Percentiles rank a stretch among this genome's conserved stretches.
These are phyloP conservation scores for Mormyrus lacerda DNA, from an alignment of 2,113 vertebrate species.

Conservation along the genomic window DNA sequence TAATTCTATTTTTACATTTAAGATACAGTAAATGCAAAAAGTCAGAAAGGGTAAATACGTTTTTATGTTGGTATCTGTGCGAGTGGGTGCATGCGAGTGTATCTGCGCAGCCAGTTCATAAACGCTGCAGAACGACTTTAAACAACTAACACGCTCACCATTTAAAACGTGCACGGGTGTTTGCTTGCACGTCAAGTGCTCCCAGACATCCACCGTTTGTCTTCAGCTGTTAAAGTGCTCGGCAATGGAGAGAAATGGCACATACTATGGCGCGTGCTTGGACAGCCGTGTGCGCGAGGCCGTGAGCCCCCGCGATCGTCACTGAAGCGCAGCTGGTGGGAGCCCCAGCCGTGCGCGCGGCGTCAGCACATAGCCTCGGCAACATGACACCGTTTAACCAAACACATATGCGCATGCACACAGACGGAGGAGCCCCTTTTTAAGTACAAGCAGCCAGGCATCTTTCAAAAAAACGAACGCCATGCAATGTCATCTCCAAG, in stretches of 20 bases:
- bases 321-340: conserved; percentile 61
- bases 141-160: neutral
- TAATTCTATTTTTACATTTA: neutral
- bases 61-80: neutral
- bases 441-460: neutral
- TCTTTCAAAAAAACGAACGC: neutral
- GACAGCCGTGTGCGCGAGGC: conserved; percentile 8
- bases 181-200: neutral
- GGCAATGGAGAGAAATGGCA: neutral
- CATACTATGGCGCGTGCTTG: neutral
- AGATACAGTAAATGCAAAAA: neutral
- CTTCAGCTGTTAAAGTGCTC: neutral
- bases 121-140: neutral
- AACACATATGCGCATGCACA: conserved; percentile 24
- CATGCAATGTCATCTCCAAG: neutral
- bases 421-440: neutral
- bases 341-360: conserved; percentile 53
- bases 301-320: conserved; percentile 33
- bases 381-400: conserved; percentile 51
- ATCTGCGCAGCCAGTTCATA: neutral
- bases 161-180: neutral
- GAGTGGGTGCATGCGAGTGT: neutral
- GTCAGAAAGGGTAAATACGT: neutral
- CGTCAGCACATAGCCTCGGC: conserved; percentile 56
- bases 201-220: neutral